A percentile compares a stretch with the other conserved stretches of the same genome.
These are phyloP conservation scores for Drosophila aldrichi DNA, from an alignment of 2,888 invertebrate species.

Conservation along the genomic window DNA sequence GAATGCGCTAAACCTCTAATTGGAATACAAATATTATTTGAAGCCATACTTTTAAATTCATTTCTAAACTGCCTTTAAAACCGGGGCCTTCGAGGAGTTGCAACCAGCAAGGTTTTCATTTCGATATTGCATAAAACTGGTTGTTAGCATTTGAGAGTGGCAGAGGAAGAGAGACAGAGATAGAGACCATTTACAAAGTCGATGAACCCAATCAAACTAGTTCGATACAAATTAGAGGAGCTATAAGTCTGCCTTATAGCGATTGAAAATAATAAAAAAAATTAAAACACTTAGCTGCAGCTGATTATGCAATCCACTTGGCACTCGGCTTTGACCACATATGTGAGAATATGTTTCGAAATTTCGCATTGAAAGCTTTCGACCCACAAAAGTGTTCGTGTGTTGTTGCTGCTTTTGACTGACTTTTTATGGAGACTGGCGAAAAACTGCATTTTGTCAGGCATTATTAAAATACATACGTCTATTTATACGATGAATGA, in stretches of 20 bases:
- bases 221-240: conserved; percentile 23
- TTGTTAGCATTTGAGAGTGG: conserved; percentile 38
- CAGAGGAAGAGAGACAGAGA: conserved; percentile 9
- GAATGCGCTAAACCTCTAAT: conserved; percentile 24
- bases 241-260: conserved; percentile 2
- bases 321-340: conserved; percentile 32
- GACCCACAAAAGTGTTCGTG: conserved; percentile 50
- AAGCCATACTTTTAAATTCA: neutral
- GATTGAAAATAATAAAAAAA: conserved; percentile 5
- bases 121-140: conserved; percentile 67
- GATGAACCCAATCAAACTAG: conserved; percentile 53
- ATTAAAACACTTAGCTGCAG: conserved; percentile 6
- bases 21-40: neutral
- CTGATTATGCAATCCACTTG: conserved; percentile 51
- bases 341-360: conserved; percentile 70
- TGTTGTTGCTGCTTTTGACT: conserved; percentile 22
- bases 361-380: conserved; percentile 21
- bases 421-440: conserved; percentile 34
- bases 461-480: conserved; percentile 47
- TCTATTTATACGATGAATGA: conserved; percentile 22
- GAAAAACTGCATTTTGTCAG: conserved; percentile 71
- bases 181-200: conserved; percentile 23
- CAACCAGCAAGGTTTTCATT: conserved; percentile 43
- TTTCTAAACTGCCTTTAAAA: conserved; percentile 7
- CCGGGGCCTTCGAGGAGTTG: conserved; percentile 9